Evolutionary conservation across 2,888 invertebrate genomes (phyloP).

Genomic region (Trissolcus japonicus): DNA sequence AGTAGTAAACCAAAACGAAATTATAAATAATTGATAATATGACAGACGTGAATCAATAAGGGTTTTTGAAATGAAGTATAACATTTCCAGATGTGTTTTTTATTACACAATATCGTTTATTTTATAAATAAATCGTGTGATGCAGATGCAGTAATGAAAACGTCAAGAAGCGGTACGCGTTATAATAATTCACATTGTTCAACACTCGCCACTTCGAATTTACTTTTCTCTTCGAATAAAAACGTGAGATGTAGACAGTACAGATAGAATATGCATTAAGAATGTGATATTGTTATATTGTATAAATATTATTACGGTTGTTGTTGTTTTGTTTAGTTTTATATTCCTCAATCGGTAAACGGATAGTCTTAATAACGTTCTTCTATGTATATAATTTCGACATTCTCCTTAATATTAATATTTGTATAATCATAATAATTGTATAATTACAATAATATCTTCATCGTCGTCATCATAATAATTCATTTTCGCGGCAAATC

Average conservation of each 20-base stretch:
- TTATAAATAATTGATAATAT: too few relatives aligned
- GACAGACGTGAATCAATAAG: too few relatives aligned
- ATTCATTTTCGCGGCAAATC: slow-evolving; percentile 59
- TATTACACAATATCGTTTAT: slow-evolving; percentile 71
- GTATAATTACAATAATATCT: slow-evolving; percentile 71
- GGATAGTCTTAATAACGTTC: slow-evolving; percentile 60
- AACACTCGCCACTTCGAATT: slow-evolving; percentile 66
- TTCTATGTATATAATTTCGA: slow-evolving; percentile 59
- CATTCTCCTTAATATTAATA: slow-evolving; percentile 56
- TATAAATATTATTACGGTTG: slow-evolving; percentile 70
- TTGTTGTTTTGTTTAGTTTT: slow-evolving; percentile 46
- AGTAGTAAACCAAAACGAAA: too few relatives aligned
- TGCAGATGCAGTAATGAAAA: slow-evolving; percentile 77
- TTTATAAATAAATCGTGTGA: slow-evolving; percentile 76
- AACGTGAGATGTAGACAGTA: slow-evolving; percentile 70
- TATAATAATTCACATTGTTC: slow-evolving; percentile 74
- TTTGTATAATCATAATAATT: slow-evolving; percentile 62
- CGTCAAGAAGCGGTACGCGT: slow-evolving; percentile 76
- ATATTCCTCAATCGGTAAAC: slow-evolving; percentile 56
- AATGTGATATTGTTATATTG: slow-evolving; percentile 65
- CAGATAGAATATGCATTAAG: slow-evolving; percentile 68
- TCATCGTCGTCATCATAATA: slow-evolving; percentile 46
- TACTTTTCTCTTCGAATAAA: slow-evolving; percentile 66
- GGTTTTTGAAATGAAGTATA: too few relatives aligned
- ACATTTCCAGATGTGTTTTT: slow-evolving; percentile 54